A percentile compares a stretch with the other conserved stretches of the same genome.
Evolutionary conservation across 2,113 vertebrate genomes (phyloP).

Genomic region (Microcebus jonahi): DNA sequence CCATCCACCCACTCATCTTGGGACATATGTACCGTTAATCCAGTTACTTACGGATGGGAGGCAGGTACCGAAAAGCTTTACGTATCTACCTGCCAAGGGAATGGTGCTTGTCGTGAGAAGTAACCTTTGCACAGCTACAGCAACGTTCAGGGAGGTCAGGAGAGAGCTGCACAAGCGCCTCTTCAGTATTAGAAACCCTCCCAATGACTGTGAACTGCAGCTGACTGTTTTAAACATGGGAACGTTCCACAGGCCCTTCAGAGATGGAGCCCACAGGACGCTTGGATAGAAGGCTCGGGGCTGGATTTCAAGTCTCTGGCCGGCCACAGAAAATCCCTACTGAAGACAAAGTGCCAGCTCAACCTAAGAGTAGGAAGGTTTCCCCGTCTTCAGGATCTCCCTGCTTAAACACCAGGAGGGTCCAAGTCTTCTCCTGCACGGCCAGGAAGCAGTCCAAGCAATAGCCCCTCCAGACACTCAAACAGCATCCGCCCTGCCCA

Average conservation of each 20-base stretch:
- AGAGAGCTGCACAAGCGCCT: neutral
- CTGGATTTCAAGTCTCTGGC: neutral
- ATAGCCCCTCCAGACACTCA: neutral
- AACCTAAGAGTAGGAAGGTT: too few species aligned
- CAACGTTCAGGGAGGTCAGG: too few species aligned
- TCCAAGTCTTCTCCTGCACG: neutral
- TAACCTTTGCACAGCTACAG: rapidly evolving
- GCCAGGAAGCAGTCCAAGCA: neutral
- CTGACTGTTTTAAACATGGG: neutral
- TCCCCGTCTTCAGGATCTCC: neutral
- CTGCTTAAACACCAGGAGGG: neutral
- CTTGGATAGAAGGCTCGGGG: neutral
- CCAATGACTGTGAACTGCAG: neutral
- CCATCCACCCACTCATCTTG: neutral
- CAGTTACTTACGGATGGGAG: neutral
- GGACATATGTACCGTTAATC: neutral
- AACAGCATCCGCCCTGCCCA: rapidly evolving
- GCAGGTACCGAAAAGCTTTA: neutral
- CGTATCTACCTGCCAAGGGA: neutral
- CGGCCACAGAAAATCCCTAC: neutral
- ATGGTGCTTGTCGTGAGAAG: neutral
- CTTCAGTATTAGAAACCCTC: neutral
- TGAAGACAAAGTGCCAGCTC: neutral
- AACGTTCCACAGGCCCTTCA: neutral
- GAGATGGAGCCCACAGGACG: neutral